Base-by-base conservation (phyloP, 2,888 invertebrate genomes). In the Acleris laterana region DNA sequence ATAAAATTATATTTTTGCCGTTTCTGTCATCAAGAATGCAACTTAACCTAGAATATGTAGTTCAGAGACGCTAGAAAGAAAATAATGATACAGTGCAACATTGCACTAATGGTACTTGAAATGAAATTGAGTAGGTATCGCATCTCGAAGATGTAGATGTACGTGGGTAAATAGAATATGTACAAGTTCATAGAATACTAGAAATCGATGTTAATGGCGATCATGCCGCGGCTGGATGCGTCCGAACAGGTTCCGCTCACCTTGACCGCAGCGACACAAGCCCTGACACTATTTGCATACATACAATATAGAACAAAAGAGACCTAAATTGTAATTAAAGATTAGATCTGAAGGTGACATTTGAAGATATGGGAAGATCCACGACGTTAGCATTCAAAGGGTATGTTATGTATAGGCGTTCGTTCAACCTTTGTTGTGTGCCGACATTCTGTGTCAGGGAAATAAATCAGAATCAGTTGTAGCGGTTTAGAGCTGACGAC, bases 271-370 rank as follows among this genome's bases (percentile, higher is more conserved):
- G 79, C 75, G 77, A 76, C 76, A 75, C 77, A 78, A 84, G 77
- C 89, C 89, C 76, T 89, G 89, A 88, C 90, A 88, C 82, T 84
- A 83, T 88, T 88, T 79, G 76, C 77, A 79, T 73, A 78, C 77
- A 51, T 57, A 69, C 57, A 60, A 67, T 62, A 60, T 56, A 17
- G 55, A 68, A 68, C 68, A 65, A 70, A 65, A 58, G 62, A 51
- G 57, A 59, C 48, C 50, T 55, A 65, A 59, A 63, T 55, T 57
- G 65, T 22, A 51, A 62, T 51, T 56, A 62, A 38, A 17, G 25
- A 63, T 50, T 20, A 17, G 28, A 64, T 59, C 61, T 53, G 32
- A 66, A 56, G 44, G 56, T 51, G 61, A 66, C 57, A 62, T 66
- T 66, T 38, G 62, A 32, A 49, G 57, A 57, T 57, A 57, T 17